Evolutionary conservation across 1,140 invertebrate species (phyloP).

Genomic region (Belonocnema kinseyi): DNA sequence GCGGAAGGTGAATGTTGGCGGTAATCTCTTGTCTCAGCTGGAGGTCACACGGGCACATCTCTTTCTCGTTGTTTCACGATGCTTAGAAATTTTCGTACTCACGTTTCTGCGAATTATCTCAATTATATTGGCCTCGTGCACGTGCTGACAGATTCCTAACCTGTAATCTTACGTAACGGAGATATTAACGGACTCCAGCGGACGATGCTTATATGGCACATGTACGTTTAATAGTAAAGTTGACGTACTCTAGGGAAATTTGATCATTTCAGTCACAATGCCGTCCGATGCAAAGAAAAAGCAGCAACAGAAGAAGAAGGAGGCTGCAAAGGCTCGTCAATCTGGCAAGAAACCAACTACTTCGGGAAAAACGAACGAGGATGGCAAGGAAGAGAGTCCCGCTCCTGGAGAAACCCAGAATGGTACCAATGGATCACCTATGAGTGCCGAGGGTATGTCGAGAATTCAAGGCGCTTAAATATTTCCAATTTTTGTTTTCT

Average conservation of each 20-base stretch:
- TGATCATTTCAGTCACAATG: conserved; percentile 78
- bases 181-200: too few species aligned
- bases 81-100: neutral
- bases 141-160: conserved; percentile 24
- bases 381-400: conserved; percentile 77
- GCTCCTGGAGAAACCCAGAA: conserved; percentile 57
- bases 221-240: too few species aligned
- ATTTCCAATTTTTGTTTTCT: neutral
- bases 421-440: conserved; percentile 69
- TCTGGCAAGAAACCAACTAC: conserved; percentile 78
- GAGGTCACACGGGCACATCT: neutral
- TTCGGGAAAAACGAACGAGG: conserved; percentile 72
- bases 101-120: neutral
- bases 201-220: too few species aligned
- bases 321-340: conserved; percentile 88
- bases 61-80: neutral
- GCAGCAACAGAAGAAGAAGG: conserved; percentile 97
- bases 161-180: conserved; percentile 21
- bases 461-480: neutral
- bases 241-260: neutral
- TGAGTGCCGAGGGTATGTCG: conserved; percentile 75
- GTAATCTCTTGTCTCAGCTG: conserved; percentile 26
- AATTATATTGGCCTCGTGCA: neutral
- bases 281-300: conserved; percentile 98
- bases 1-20: conserved; percentile 1